phyloP scores from a whole-genome alignment of 1,140 invertebrate genomes.

The Parasteatoda tepidariorum region DNA sequence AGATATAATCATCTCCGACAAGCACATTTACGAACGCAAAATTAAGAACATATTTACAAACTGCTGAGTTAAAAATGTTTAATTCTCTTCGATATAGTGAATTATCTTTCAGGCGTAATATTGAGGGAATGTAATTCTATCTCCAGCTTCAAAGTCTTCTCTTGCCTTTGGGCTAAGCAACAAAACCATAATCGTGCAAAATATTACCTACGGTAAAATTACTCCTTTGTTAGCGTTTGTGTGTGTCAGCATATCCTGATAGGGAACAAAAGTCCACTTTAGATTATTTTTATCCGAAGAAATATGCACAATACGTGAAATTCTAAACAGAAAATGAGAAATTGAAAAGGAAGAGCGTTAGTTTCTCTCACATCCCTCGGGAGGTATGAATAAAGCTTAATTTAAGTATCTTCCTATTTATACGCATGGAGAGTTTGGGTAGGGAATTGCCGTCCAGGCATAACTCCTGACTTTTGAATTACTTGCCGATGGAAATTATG shows the following conservation, averaged over 20 bases:
- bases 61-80: neutral
- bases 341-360: neutral
- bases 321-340: neutral
- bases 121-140: neutral
- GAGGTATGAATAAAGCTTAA: conserved; percentile 40
- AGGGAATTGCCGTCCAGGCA: conserved; percentile 23
- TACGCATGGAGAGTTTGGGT: conserved; percentile 7
- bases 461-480: conserved; percentile 22
- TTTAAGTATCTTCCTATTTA: conserved; percentile 33
- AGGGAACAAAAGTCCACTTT: neutral
- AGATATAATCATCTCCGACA: neutral
- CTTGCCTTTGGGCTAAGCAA: neutral
- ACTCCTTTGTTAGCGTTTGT: neutral
- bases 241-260: neutral
- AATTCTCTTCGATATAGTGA: neutral
- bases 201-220: neutral
- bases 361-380: neutral
- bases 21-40: too few species aligned
- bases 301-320: neutral
- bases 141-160: neutral
- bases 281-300: neutral
- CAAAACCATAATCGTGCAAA: neutral
- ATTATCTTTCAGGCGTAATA: neutral
- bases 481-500: neutral
- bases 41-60: neutral